Conservation (phyloP, 92 coral and sea anemone genomes). For the Palythoa grandiflora region DNA sequence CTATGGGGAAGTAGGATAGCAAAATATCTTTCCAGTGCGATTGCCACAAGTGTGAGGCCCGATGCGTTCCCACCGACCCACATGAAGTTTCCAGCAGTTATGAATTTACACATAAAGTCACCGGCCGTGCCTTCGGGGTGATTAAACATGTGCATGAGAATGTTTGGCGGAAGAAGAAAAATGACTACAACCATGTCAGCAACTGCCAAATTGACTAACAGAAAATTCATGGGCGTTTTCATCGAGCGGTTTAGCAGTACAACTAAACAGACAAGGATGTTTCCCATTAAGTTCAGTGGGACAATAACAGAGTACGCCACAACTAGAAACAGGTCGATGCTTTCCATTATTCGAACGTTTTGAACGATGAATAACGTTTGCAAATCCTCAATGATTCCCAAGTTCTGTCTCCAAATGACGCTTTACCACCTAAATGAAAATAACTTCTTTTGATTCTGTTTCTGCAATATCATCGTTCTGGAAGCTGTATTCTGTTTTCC, state of each 20-base stretch:
- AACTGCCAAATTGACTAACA: conserved; percentile 58
- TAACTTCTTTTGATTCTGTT: no score
- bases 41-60: conserved; percentile 53
- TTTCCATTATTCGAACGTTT: neutral
- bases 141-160: conserved; percentile 21
- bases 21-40: conserved; percentile 66
- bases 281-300: conserved; percentile 29
- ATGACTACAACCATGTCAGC: conserved; percentile 64
- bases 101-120: conserved; percentile 57
- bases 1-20: conserved; percentile 50
- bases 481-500: no score
- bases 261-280: conserved; percentile 43
- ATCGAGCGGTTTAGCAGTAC: conserved; percentile 34
- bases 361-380: neutral
- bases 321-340: conserved; percentile 30
- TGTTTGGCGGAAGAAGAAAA: conserved; percentile 57
- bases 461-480: no score
- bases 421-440: no score
- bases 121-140: conserved; percentile 62
- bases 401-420: no score
- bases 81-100: conserved; percentile 70
- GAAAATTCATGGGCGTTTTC: conserved; percentile 57
- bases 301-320: conserved; percentile 32
- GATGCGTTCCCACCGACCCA: conserved; percentile 76
- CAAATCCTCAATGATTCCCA: neutral